Conservation (phyloP, 2,888 invertebrate genomes). For the Leucania comma region DNA sequence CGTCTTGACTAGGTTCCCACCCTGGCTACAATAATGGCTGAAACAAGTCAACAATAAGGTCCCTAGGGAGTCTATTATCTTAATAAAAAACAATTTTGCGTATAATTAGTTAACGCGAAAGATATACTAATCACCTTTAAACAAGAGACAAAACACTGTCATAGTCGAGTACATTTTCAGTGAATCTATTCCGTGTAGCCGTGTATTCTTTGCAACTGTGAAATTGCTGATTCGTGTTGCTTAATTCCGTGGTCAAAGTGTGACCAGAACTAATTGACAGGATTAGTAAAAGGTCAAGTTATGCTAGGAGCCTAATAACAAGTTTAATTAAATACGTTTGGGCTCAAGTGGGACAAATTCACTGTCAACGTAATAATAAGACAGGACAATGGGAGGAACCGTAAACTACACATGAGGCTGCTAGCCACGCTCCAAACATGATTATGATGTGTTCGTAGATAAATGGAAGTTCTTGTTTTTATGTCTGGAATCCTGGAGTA, state of each 20-base stretch:
- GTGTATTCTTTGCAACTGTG: neutral
- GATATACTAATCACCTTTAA: neutral
- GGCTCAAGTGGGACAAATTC: neutral
- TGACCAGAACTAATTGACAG: conserved; percentile 6
- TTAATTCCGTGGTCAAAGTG: neutral
- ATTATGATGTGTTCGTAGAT: too few species aligned
- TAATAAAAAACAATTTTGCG: too few species aligned
- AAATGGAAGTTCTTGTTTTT: too few species aligned
- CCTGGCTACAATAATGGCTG: too few species aligned
- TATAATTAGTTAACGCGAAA: too few species aligned
- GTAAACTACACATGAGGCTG: neutral
- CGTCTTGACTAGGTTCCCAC: too few species aligned
- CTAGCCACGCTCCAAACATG: too few species aligned
- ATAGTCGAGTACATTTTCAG: neutral
- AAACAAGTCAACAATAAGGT: too few species aligned
- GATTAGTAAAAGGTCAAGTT: conserved; percentile 13
- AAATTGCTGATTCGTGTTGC: neutral
- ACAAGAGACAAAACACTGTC: neutral
- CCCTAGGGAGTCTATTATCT: too few species aligned
- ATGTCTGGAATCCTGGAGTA: too few species aligned
- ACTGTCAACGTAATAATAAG: neutral
- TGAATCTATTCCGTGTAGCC: neutral
- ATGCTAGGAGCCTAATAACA: neutral
- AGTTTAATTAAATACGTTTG: conserved; percentile 6
- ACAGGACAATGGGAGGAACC: neutral